Evolutionary conservation across 1,140 invertebrate genomes (phyloP), one percentile per base, ranked within the genome.

Genomic region (Elymnias hypermnestra): DNA sequence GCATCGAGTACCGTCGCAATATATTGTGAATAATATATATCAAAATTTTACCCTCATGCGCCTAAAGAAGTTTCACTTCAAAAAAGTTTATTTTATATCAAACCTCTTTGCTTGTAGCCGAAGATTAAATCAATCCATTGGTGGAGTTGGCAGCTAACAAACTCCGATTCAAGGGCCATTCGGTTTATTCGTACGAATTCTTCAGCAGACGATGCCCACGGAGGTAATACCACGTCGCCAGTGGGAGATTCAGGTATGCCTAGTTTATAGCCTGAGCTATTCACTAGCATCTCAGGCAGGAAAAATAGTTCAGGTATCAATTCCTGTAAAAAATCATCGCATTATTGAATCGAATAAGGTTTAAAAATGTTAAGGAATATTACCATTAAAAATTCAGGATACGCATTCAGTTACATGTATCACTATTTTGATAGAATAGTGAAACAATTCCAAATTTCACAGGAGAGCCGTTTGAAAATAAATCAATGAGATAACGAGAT

Each of bases 71-170:
- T n/a, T n/a, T n/a, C n/a, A n/a, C n/a, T n/a, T n/a, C n/a, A n/a
- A n/a, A n/a, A n/a, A n/a, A n/a, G n/a, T n/a, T n/a, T n/a, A n/a
- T n/a, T n/a, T n/a, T n/a, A n/a, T 12, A 29, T 29, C 26, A 12
- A 5, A 33, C 94, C 97, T 90, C 95, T 91, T 83, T 99, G 98
- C 85, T 99, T 99, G 82, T 99, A 99, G 37, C 98, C 98, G 85
- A 99, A 99, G 67, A 99, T 98, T 35, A 99, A 89, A 88, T 99
- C 98, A 60, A 99, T 99, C 98, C 98, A 99, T 79, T 99, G 97
- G 76, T 99, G 98, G 42, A 99, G 90, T 88, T 99, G 98, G 83
- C 98, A 99, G 21, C 97, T 99, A 1, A 99, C 98, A 74, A 99
- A 98, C 83, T 99, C 98, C 0, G 97, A 99, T 83, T 99, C 98